phyloP scores from a whole-genome alignment of 2,888 invertebrate genomes.

The Drosophila histrio region DNA sequence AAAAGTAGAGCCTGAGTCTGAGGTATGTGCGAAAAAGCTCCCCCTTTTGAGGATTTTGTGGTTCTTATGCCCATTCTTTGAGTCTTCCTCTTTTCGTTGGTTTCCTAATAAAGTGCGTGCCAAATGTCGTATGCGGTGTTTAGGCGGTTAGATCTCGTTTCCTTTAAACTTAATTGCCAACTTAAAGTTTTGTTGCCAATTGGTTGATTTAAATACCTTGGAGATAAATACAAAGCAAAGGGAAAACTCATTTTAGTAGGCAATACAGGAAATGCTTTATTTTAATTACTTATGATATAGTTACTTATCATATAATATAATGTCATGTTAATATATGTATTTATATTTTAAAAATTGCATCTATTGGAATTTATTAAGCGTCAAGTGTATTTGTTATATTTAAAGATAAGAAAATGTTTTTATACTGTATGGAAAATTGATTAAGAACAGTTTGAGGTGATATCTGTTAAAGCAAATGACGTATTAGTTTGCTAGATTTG shows the following conservation, averaged over 20 bases:
- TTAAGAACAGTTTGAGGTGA: too few species aligned
- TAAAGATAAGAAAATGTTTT: too few species aligned
- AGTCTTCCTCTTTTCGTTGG: conserved; percentile 19
- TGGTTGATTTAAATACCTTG: conserved; percentile 13
- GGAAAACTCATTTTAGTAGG: neutral
- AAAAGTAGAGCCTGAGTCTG: neutral
- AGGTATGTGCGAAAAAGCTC: conserved; percentile 12
- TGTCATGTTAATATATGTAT: too few species aligned
- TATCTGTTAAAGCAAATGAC: too few species aligned
- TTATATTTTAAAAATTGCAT: too few species aligned
- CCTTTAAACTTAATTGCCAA: conserved; percentile 64
- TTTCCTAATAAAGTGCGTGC: conserved; percentile 67
- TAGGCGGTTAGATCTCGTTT: conserved; percentile 37
- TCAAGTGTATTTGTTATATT: too few species aligned
- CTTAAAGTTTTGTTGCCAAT: conserved; percentile 41
- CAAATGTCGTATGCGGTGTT: conserved; percentile 46
- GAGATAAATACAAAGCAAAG: neutral
- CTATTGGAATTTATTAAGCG: too few species aligned
- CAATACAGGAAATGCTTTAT: too few species aligned
- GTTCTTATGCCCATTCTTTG: conserved; percentile 30
- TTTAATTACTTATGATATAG: too few species aligned
- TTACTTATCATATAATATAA: too few species aligned
- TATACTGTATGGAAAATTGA: too few species aligned
- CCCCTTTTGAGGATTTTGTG: conserved; percentile 63
- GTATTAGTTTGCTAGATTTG: too few species aligned